Evolutionary conservation across 2,888 invertebrate species (phyloP).

Genomic region (Hedya salicella): DNA sequence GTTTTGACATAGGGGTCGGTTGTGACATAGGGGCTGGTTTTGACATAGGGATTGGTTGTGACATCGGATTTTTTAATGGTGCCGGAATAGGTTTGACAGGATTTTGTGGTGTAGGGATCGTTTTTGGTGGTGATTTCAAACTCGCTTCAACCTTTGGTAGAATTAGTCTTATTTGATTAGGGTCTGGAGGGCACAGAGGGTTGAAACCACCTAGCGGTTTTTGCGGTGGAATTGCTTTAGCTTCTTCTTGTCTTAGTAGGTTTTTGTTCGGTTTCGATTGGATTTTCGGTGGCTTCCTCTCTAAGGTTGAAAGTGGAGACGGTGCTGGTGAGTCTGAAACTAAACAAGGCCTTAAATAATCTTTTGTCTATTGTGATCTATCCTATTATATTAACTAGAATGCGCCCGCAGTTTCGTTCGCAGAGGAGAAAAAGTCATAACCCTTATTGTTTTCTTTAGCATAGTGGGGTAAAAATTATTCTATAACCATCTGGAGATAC

Average conservation of each 20-base stretch:
- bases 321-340: slow-evolving; percentile 5
- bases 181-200: neutral
- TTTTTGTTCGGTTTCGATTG: neutral
- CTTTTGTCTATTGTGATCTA: no score
- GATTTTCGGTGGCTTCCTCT: slow-evolving; percentile 11
- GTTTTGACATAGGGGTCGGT: neutral
- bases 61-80: neutral
- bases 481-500: no score
- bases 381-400: no score
- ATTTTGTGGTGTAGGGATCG: neutral
- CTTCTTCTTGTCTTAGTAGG: neutral
- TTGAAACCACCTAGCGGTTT: slow-evolving; percentile 1
- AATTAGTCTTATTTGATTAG: slow-evolving; percentile 5
- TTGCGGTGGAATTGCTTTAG: neutral
- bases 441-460: no score
- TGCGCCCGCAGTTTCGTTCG: no score
- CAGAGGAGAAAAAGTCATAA: no score
- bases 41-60: neutral
- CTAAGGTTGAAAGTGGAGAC: slow-evolving; percentile 2
- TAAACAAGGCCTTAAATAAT: no score
- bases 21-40: neutral
- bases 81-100: neutral
- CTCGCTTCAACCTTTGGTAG: slow-evolving; percentile 28
- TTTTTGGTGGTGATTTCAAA: slow-evolving; percentile 4
- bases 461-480: no score